phyloP scores from a whole-genome alignment of 2,113 vertebrate genomes.

The Platichthys flesus region DNA sequence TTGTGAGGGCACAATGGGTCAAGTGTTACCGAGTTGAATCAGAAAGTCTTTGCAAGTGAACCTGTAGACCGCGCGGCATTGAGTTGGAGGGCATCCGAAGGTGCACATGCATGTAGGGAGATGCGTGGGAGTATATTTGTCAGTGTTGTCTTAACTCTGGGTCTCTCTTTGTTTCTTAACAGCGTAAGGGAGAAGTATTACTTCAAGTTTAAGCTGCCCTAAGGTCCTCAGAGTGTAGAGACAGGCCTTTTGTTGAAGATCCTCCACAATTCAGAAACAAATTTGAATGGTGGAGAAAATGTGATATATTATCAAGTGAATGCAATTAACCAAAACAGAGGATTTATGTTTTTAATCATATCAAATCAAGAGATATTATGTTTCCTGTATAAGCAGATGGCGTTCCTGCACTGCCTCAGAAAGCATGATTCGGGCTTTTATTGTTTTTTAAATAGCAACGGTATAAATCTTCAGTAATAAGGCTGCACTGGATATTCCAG shows the following conservation, averaged over 20 bases:
- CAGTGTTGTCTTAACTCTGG: constrained; percentile 2
- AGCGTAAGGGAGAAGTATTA: constrained; percentile 1
- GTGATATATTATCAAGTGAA: constrained; percentile 24
- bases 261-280: neutral
- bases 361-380: constrained; percentile 24
- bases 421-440: constrained; percentile 30
- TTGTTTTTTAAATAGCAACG: constrained; percentile 44
- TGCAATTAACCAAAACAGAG: constrained; percentile 11
- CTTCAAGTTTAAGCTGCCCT: constrained; percentile 19
- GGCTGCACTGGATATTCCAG: constrained; percentile 45
- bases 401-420: constrained; percentile 27
- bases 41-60: constrained; percentile 12
- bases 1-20: constrained; percentile 15
- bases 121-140: constrained; percentile 33
- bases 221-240: constrained; percentile 10
- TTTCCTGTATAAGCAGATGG: constrained; percentile 38
- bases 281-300: constrained; percentile 23
- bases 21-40: constrained; percentile 36
- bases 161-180: constrained; percentile 20
- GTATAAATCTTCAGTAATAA: constrained; percentile 11
- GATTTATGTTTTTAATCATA: constrained; percentile 27
- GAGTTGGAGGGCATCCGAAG: constrained; percentile 22
- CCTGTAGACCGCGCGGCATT: neutral
- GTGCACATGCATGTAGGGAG: constrained; percentile 35
- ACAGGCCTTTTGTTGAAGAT: constrained; percentile 4